Base-by-base conservation (phyloP, 2,113 vertebrate genomes). In the Amblyopsis rosae region DNA sequence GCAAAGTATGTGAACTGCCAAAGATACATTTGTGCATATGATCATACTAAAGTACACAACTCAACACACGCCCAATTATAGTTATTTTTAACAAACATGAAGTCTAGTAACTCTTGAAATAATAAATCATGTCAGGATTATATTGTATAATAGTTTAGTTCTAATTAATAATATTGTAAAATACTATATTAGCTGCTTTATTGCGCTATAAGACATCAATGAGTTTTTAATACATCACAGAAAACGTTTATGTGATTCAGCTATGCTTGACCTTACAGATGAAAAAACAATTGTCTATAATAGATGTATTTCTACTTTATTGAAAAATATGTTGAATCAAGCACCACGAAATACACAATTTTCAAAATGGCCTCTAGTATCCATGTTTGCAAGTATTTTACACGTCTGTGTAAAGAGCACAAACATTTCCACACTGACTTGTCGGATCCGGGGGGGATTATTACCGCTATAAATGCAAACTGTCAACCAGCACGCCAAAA, bases 1-100 rank as follows among this genome's bases (percentile, higher is more conserved):
- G 75, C 50, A 57, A 12, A 64, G 59, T 62, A 72, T 61, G 60
- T 62, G 76, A 84, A 75, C 82, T 83, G 86, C 90, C 91, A 91
- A 91, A 92, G 91, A 91, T 64, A 55, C 47, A 32, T 26, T 26
- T 26, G 2, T 72, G 32, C 35, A 56, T 53, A 17, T 76, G 65
- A 55, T 49, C 32, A 69, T 19, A 65, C 61, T 65, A 76, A 83
- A 66, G 62, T 47, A 57, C 56, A 64, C 59, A 62, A 19, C 50
- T 83, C 51, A 58, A 60, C 62, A 64, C 11, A 41, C 47, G 62
- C 47, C 59, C 67, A 41, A 9, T 45, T 64, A 72, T 19, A 55
- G 26, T 69, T 73, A 41, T 69, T 82, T 79, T 69, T 65, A 82
- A 67, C 71, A 71, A 46, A 12, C 19, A 71, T 55, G 54, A 75